Conservation (phyloP, 2,113 vertebrate genomes). For the Epinephelus fuscoguttatus region DNA sequence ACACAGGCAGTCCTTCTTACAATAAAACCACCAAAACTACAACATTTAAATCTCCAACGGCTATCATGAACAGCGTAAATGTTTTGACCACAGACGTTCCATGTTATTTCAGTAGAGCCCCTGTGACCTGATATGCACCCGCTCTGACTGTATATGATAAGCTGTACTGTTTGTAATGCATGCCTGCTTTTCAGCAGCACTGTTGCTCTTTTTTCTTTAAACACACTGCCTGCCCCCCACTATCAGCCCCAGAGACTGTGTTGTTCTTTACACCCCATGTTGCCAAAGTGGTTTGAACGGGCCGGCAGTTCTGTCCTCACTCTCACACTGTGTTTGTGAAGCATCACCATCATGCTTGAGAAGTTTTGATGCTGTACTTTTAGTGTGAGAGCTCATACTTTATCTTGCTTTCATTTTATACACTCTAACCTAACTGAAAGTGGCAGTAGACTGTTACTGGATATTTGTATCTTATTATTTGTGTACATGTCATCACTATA, state of each 20-base stretch:
- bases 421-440: background rate
- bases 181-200: conserved; percentile 2
- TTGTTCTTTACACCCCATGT: conserved; percentile 20
- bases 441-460: background rate
- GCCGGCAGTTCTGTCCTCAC: conserved; percentile 22
- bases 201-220: background rate
- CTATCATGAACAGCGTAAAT: background rate
- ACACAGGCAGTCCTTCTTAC: conserved; percentile 2
- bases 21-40: background rate
- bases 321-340: conserved; percentile 14
- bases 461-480: background rate
- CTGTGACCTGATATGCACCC: background rate
- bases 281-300: conserved; percentile 36
- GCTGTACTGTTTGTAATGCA: background rate
- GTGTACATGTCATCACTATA: background rate
- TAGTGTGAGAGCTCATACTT: background rate
- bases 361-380: conserved; percentile 9
- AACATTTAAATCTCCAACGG: background rate
- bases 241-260: conserved; percentile 20
- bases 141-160: background rate
- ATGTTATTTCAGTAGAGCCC: background rate
- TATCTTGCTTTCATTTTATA: conserved; percentile 15
- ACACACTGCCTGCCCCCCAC: conserved; percentile 1
- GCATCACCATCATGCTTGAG: background rate
- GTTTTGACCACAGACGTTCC: background rate